Evolutionary conservation across 2,888 invertebrate genomes (phyloP).

Genomic region (Drosophila vallismaia): DNA sequence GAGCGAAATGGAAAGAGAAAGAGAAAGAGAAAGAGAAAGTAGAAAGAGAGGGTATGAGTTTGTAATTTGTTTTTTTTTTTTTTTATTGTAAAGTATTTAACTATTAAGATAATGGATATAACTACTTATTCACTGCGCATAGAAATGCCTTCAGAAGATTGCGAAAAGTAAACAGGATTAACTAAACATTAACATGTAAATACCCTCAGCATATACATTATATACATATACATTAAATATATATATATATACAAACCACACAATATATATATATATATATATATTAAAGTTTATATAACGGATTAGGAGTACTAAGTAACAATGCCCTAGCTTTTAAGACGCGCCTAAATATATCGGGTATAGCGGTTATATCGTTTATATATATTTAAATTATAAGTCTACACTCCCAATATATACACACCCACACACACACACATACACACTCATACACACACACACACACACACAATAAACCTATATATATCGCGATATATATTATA

Average conservation of each 20-base stretch:
- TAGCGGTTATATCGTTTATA: constrained; percentile 36
- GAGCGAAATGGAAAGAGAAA: constrained; percentile 23
- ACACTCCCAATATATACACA: constrained; percentile 10
- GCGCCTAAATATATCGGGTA: constrained; percentile 18
- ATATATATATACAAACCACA: constrained; percentile 27
- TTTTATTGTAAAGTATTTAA: constrained; percentile 36
- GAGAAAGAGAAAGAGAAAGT: constrained; percentile 17
- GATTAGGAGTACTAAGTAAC: constrained; percentile 21
- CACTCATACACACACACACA: constrained; percentile 7
- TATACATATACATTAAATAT: constrained; percentile 21
- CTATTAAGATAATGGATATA: constrained; percentile 23
- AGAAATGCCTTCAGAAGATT: constrained; percentile 65
- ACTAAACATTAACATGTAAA: constrained; percentile 64
- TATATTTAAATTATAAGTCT: constrained; percentile 11
- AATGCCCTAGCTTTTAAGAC: constrained; percentile 28
- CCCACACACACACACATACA: constrained; percentile 15
- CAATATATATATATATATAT: constrained; percentile 17
- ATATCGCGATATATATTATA: constrained; percentile 27
- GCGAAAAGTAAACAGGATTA: constrained; percentile 55
- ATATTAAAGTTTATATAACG: constrained; percentile 26
- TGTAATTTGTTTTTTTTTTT: not conserved
- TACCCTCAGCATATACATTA: constrained; percentile 36
- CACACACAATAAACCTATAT: constrained; percentile 4
- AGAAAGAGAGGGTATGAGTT: constrained; percentile 9
- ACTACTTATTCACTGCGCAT: constrained; percentile 55